Conservation (phyloP, 2,797 vertebrate genomes). For the Myotis myotis region DNA sequence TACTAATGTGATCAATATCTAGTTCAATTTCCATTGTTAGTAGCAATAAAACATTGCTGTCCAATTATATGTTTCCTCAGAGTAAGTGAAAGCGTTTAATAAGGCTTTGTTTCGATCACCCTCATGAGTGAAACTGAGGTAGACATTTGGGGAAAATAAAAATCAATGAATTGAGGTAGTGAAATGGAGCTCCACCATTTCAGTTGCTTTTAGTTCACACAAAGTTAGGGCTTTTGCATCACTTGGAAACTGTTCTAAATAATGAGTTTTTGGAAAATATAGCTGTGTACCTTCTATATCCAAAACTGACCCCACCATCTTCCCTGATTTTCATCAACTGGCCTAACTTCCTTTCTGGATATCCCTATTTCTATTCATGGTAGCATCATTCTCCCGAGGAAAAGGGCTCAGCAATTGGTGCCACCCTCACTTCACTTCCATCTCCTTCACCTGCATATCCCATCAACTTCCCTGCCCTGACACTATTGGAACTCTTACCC, state of each 20-base stretch:
- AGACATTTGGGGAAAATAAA: background rate
- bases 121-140: slow-evolving; percentile 35
- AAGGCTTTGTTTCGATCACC: slow-evolving; percentile 30
- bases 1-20: slow-evolving; percentile 62
- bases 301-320: background rate
- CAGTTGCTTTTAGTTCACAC: background rate
- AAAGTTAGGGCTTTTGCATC: background rate
- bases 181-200: background rate
- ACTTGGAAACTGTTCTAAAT: slow-evolving; percentile 8
- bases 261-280: background rate
- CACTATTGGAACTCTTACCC: background rate
- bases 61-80: slow-evolving; percentile 13
- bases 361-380: background rate
- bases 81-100: slow-evolving; percentile 50
- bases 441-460: background rate
- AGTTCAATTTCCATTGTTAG: slow-evolving; percentile 44
- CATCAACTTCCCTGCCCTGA: background rate
- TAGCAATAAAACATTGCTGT: slow-evolving; percentile 46
- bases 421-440: background rate
- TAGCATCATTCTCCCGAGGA: background rate
- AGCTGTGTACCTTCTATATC: background rate
- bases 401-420: background rate
- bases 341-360: background rate
- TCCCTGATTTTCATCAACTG: background rate
- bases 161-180: background rate